Percentiles rank a stretch among this genome's conserved stretches.
Conservation (phyloP, 2,888 invertebrate species). For the Platypus cylindrus region DNA sequence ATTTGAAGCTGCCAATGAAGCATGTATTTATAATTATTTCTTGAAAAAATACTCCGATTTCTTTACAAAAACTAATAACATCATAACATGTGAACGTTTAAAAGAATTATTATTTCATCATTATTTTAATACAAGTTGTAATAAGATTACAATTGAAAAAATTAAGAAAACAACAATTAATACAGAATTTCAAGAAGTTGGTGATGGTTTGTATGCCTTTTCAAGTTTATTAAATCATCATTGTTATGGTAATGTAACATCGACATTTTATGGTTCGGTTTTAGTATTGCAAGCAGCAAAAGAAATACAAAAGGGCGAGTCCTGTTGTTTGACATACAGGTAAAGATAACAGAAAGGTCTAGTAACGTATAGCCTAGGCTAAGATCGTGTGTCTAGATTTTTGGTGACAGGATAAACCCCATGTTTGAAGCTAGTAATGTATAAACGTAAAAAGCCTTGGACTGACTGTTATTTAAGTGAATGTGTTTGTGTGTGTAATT, state of each 20-base stretch:
- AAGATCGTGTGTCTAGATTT: no score
- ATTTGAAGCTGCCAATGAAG: constrained; percentile 32
- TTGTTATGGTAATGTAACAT: constrained; percentile 68
- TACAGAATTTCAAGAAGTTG: constrained; percentile 14
- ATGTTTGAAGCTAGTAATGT: no score
- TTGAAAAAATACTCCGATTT: constrained; percentile 14
- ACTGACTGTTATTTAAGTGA: no score
- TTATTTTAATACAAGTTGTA: constrained; percentile 12
- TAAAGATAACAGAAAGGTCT: no score
- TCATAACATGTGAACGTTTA: constrained; percentile 8
- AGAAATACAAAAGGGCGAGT: constrained; percentile 56
- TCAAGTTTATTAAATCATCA: constrained; percentile 71
- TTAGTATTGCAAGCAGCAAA: constrained; percentile 45
- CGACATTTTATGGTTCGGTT: constrained; percentile 43
- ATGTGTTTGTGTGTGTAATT: no score
- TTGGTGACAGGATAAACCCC: no score
- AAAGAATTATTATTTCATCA: constrained; percentile 15
- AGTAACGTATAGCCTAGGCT: no score
- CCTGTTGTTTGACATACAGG: constrained; percentile 61
- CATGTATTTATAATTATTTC: constrained; percentile 12
- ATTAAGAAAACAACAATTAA: constrained; percentile 10
- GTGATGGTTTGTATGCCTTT: constrained; percentile 38
- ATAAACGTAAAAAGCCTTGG: no score
- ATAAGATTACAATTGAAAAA: constrained; percentile 11
- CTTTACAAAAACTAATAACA: constrained; percentile 7